Conservation (phyloP, 2,888 invertebrate genomes). For the Dasypogon diadema region DNA sequence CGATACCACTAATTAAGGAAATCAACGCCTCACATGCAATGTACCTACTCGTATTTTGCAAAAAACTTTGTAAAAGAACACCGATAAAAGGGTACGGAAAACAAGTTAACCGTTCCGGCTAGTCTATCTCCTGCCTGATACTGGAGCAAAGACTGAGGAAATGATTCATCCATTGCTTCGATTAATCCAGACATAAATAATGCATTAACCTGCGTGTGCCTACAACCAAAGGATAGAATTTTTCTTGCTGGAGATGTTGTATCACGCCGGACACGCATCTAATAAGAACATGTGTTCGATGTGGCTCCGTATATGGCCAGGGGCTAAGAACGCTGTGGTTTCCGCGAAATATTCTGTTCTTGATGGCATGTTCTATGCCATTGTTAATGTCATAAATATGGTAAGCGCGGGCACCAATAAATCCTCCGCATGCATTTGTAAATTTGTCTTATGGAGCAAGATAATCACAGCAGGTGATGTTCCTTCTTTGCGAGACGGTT, state of each 20-base stretch:
- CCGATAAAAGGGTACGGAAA: not conserved
- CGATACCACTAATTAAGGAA: conserved; percentile 21
- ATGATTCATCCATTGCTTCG: conserved; percentile 34
- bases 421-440: conserved; percentile 22
- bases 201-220: conserved; percentile 43
- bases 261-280: conserved; percentile 26
- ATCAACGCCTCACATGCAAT: conserved; percentile 22
- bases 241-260: conserved; percentile 9
- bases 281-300: conserved; percentile 30
- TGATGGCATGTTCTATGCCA: conserved; percentile 14
- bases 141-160: not conserved
- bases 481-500: not conserved
- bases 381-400: conserved; percentile 39
- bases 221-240: not conserved
- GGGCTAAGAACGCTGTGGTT: conserved; percentile 10
- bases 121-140: not conserved
- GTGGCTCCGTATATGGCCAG: conserved; percentile 17
- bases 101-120: not conserved
- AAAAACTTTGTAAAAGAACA: not conserved
- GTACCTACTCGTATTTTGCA: no score
- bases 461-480: conserved; percentile 42
- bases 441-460: conserved; percentile 34
- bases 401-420: not conserved
- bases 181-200: conserved; percentile 43
- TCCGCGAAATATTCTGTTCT: conserved; percentile 4